Evolutionary conservation across 1,140 invertebrate genomes (phyloP).

Genomic region (Brachionus rubens): DNA sequence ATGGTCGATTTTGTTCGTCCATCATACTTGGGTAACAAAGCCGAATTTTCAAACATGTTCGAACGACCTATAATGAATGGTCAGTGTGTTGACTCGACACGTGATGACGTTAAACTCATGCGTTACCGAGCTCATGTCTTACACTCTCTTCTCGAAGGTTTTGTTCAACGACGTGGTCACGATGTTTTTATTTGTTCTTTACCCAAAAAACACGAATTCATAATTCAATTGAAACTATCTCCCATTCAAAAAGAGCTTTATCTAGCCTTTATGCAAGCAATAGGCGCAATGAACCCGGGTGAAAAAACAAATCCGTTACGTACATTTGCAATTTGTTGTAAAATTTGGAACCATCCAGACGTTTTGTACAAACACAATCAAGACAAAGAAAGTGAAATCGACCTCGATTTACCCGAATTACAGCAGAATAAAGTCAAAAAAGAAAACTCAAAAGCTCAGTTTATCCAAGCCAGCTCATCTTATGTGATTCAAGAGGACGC

Average conservation of each 20-base stretch:
- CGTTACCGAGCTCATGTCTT: conserved; percentile 86
- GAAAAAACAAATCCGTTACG: conserved; percentile 83
- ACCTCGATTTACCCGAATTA: conserved; percentile 63
- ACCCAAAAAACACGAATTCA: conserved; percentile 37
- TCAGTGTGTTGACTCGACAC: conserved; percentile 85
- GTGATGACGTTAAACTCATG: conserved; percentile 83
- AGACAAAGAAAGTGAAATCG: conserved; percentile 67
- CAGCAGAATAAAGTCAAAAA: neutral
- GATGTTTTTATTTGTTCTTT: conserved; percentile 17
- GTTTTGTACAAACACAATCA: conserved; percentile 85
- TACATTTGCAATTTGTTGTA: conserved; percentile 95
- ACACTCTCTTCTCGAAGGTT: conserved; percentile 83
- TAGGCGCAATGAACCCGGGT: conserved; percentile 73
- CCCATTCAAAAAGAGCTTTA: conserved; percentile 67
- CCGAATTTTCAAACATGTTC: conserved; percentile 77
- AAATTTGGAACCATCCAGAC: conserved; percentile 99
- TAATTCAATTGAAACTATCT: conserved; percentile 25
- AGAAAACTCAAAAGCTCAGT: conserved; percentile 47
- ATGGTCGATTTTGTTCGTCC: conserved; percentile 97
- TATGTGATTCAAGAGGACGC: neutral
- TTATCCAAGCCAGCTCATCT: conserved; percentile 48
- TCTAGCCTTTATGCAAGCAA: conserved; percentile 84
- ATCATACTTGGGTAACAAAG: conserved; percentile 80
- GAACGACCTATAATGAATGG: conserved; percentile 77
- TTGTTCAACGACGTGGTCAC: conserved; percentile 67